Evolutionary conservation across 2,113 vertebrate species (phyloP).

Genomic region (Blennius ocellaris): DNA sequence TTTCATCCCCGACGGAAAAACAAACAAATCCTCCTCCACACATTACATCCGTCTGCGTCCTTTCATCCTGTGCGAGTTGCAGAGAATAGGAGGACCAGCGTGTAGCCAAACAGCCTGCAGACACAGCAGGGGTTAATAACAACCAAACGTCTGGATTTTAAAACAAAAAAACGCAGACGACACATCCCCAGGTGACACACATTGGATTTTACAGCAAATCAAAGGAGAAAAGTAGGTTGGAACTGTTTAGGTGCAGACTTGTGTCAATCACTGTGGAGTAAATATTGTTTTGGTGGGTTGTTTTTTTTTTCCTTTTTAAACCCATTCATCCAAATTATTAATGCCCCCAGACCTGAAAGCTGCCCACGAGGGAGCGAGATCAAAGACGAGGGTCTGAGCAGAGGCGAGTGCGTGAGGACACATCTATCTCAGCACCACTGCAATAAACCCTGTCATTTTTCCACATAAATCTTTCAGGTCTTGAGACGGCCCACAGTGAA

Average conservation of each 20-base stretch:
- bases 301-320: conserved; percentile 1
- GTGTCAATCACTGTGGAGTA: no score
- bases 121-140: conserved; percentile 22
- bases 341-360: conserved; percentile 10
- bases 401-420: conserved; percentile 22
- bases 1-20: background rate
- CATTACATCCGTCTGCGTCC: background rate
- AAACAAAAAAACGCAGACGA: conserved; percentile 34
- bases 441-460: conserved; percentile 18
- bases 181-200: conserved; percentile 1
- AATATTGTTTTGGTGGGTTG: no score
- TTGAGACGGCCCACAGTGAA: background rate
- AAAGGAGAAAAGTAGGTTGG: background rate
- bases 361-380: conserved; percentile 23
- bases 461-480: conserved; percentile 9
- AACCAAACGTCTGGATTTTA: conserved; percentile 22
- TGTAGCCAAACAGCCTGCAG: conserved; percentile 19
- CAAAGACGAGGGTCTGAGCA: conserved; percentile 39
- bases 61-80: conserved; percentile 15
- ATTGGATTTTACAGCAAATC: background rate
- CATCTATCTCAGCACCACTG: conserved; percentile 6
- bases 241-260: background rate
- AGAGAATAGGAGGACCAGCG: background rate
- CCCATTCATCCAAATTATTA: conserved; percentile 15
- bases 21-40: background rate